Conservation (phyloP, 2,888 invertebrate genomes). For the Hyppa rectilinea region DNA sequence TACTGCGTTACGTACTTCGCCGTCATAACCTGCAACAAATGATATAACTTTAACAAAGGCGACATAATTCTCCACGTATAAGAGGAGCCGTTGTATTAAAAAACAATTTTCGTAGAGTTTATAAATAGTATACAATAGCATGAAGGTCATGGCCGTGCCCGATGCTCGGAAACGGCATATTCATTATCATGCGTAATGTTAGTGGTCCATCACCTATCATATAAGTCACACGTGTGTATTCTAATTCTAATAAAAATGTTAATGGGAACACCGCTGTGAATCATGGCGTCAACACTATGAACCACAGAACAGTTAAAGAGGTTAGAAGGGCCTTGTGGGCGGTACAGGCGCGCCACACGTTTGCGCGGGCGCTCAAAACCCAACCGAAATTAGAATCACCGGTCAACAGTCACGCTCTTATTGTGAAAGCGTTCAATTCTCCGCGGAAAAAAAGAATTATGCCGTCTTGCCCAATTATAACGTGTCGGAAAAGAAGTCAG, state of each 20-base stretch:
- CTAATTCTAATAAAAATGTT: constrained; percentile 38
- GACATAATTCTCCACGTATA: neutral
- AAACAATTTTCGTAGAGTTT: constrained; percentile 38
- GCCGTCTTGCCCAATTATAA: too few species aligned
- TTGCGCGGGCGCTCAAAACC: too few species aligned
- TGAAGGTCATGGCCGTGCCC: constrained; percentile 35
- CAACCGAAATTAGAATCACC: too few species aligned
- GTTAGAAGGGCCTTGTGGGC: too few species aligned
- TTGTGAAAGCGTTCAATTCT: too few species aligned
- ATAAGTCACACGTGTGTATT: constrained; percentile 64
- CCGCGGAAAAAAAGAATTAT: too few species aligned
- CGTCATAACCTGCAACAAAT: constrained; percentile 77
- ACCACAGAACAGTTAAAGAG: too few species aligned
- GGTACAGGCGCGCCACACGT: too few species aligned
- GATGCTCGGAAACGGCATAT: constrained; percentile 18
- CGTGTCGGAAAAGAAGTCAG: too few species aligned
- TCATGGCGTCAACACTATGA: neutral
- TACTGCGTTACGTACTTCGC: constrained; percentile 54
- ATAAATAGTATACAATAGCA: constrained; percentile 44
- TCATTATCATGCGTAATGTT: constrained; percentile 23
- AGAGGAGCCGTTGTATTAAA: constrained; percentile 17
- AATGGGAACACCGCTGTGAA: constrained; percentile 23
- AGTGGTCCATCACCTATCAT: constrained; percentile 50
- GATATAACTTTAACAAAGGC: constrained; percentile 25
- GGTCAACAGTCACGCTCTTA: too few species aligned